phyloP scores from a whole-genome alignment of 2,113 vertebrate genomes.

The Brachyhypopomus occidentalis region DNA sequence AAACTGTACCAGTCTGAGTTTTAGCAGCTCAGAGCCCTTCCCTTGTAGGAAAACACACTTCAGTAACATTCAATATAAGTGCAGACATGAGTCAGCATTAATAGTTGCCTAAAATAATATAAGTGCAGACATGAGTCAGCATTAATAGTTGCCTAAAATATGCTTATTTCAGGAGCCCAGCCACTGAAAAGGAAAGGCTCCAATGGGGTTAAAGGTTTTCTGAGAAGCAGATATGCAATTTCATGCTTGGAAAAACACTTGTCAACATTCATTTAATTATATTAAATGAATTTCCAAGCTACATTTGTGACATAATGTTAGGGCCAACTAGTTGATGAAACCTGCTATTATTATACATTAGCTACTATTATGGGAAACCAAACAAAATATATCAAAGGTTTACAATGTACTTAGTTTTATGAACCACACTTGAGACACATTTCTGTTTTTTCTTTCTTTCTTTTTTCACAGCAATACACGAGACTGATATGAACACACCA shows the following conservation, averaged over 20 bases:
- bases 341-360: not conserved
- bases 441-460: too few species aligned
- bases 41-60: not conserved
- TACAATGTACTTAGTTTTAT: too few species aligned
- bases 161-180: slow-evolving; percentile 9
- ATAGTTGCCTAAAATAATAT: slow-evolving; percentile 13
- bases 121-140: slow-evolving; percentile 33
- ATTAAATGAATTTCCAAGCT: not conserved
- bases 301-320: not conserved
- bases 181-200: not conserved
- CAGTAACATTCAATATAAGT: slow-evolving; percentile 7
- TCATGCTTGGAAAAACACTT: slow-evolving; percentile 15
- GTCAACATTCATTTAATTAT: not conserved
- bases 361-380: too few species aligned
- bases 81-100: slow-evolving; percentile 40
- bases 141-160: slow-evolving; percentile 20
- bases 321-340: not conserved
- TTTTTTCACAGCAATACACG: too few species aligned
- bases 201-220: slow-evolving; percentile 7
- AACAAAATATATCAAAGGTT: too few species aligned
- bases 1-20: not conserved
- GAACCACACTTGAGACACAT: too few species aligned
- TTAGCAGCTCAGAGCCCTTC: not conserved
- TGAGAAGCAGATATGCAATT: slow-evolving; percentile 10
- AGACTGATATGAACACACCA: not conserved